Conservation (phyloP, 1,140 invertebrate species). For the Drosophila murphyi region DNA sequence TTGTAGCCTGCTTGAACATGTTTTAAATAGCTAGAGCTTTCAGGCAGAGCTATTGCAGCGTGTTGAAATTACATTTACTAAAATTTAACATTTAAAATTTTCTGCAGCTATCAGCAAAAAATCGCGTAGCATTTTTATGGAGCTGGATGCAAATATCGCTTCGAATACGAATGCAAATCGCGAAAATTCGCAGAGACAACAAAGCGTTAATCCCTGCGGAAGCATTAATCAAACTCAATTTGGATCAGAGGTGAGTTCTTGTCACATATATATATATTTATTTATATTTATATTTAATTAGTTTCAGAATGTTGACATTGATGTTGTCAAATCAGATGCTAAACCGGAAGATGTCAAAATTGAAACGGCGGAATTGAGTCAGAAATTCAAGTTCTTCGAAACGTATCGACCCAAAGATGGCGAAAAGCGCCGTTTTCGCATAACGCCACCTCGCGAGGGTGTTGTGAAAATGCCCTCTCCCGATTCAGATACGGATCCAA, state of each 20-base stretch:
- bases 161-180: conserved; percentile 70
- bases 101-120: conserved; percentile 92
- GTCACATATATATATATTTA: neutral
- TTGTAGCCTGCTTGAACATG: too few species aligned
- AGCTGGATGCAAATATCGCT: conserved; percentile 90
- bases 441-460: conserved; percentile 93
- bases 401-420: conserved; percentile 90
- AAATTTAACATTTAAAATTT: neutral
- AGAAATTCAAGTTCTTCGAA: conserved; percentile 96
- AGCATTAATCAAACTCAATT: neutral
- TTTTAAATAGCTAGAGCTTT: too few species aligned
- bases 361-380: conserved; percentile 91
- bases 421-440: conserved; percentile 90
- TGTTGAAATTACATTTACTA: too few species aligned
- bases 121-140: conserved; percentile 93
- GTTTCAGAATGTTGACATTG: conserved; percentile 26
- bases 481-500: conserved; percentile 25
- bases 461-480: conserved; percentile 86
- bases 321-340: conserved; percentile 85
- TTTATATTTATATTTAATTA: neutral
- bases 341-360: conserved; percentile 91
- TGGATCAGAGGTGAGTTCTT: conserved; percentile 27
- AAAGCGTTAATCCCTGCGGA: conserved; percentile 1
- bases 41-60: too few species aligned
- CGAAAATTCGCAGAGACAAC: neutral